Percentiles rank a stretch among this genome's conserved stretches.
Evolutionary conservation across 2,113 vertebrate genomes (phyloP).

Genomic region (Xiphorhynchus elegans): DNA sequence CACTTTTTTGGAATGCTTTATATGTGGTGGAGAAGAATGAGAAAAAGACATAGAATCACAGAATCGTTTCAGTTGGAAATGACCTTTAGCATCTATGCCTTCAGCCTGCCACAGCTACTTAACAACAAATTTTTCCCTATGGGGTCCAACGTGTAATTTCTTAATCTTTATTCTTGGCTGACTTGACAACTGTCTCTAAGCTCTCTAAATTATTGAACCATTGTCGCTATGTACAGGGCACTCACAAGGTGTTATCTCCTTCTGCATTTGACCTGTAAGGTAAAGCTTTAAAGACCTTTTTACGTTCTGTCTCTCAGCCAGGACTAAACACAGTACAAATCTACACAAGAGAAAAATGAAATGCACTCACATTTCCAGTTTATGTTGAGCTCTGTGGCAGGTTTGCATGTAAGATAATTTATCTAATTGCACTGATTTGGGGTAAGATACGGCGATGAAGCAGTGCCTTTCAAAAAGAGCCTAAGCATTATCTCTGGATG

Average conservation of each 20-base stretch:
- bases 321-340: neutral
- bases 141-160: neutral
- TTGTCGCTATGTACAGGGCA: neutral
- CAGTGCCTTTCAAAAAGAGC: constrained; percentile 4
- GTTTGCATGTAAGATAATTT: neutral
- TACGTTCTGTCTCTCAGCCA: neutral
- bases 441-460: neutral
- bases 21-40: neutral
- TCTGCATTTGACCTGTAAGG: neutral
- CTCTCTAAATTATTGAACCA: neutral
- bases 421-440: constrained; percentile 11
- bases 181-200: neutral
- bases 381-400: neutral
- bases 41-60: neutral
- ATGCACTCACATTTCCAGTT: neutral
- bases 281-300: neutral
- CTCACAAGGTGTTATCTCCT: neutral
- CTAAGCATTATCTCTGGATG: constrained; percentile 23
- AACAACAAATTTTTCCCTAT: neutral
- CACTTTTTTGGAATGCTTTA: neutral
- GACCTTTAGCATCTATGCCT: neutral
- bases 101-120: neutral
- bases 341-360: neutral
- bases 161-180: neutral
- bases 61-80: neutral